Evolutionary conservation across 1,140 invertebrate species (phyloP).

Genomic region (Heliconius hermathena): DNA sequence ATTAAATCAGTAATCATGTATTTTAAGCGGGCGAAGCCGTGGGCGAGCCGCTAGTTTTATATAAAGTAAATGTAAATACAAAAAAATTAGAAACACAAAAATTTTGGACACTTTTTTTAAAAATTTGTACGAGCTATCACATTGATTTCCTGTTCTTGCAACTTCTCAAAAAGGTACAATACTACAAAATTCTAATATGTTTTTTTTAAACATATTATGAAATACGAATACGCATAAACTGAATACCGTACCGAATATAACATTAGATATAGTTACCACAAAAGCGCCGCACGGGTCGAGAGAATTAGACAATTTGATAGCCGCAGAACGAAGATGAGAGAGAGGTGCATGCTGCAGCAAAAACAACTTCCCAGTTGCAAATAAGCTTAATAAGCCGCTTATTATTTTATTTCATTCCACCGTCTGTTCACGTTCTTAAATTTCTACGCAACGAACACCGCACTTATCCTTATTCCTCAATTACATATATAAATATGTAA

Average conservation of each 20-base stretch:
- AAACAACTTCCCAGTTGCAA: slow-evolving; percentile 38
- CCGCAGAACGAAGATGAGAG: slow-evolving; percentile 25
- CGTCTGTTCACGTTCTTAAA: slow-evolving; percentile 55
- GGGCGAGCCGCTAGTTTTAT: too few relatives aligned
- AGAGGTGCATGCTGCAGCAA: slow-evolving; percentile 15
- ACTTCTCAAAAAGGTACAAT: too few relatives aligned
- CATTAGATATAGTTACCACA: neutral
- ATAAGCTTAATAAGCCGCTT: slow-evolving; percentile 45
- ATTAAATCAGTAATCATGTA: too few relatives aligned
- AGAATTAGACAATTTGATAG: slow-evolving; percentile 16
- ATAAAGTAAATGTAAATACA: too few relatives aligned
- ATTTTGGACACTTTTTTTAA: too few relatives aligned
- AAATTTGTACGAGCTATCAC: too few relatives aligned
- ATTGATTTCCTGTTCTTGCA: too few relatives aligned
- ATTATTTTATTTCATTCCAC: slow-evolving; percentile 64
- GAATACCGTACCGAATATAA: neutral
- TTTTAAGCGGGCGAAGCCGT: too few relatives aligned
- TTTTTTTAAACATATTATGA: neutral
- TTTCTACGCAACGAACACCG: slow-evolving; percentile 39
- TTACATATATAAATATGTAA: slow-evolving; percentile 9
- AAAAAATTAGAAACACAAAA: too few relatives aligned
- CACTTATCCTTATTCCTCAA: neutral
- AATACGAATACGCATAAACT: neutral
- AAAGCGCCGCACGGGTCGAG: neutral
- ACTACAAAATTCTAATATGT: too few relatives aligned